phyloP scores from a whole-genome alignment of 2,797 vertebrate genomes.

The Trichosurus vulpecula region DNA sequence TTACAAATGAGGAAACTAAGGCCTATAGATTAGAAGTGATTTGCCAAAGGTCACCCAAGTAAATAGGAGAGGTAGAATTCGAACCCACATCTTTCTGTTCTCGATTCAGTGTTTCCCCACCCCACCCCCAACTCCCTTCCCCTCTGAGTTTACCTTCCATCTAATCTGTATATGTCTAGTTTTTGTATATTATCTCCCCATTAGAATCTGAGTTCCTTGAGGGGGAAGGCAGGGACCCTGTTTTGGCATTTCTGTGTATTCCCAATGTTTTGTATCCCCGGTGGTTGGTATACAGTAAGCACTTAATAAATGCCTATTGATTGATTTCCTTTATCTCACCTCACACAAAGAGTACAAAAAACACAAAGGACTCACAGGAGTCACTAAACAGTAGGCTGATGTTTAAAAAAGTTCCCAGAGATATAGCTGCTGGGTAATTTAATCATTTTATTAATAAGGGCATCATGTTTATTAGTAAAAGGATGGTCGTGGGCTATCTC shows the following conservation, averaged over 20 bases:
- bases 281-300: neutral
- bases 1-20: conserved; percentile 8
- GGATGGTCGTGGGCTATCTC: neutral
- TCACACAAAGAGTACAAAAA: neutral
- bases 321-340: neutral
- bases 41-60: neutral
- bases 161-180: neutral
- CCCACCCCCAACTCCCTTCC: neutral
- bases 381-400: neutral
- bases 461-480: neutral
- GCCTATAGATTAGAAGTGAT: neutral
- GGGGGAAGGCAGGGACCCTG: neutral
- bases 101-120: neutral
- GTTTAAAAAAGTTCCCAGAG: neutral
- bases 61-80: conserved; percentile 15
- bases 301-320: neutral
- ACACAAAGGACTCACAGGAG: neutral
- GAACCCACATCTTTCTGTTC: neutral
- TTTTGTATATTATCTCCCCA: neutral
- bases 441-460: neutral
- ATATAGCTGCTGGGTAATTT: neutral
- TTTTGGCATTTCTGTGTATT: neutral
- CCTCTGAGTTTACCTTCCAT: neutral
- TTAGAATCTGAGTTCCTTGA: neutral
- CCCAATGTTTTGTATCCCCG: neutral